Conservation (phyloP, 1,140 invertebrate genomes). For the Orius insidiosus region DNA sequence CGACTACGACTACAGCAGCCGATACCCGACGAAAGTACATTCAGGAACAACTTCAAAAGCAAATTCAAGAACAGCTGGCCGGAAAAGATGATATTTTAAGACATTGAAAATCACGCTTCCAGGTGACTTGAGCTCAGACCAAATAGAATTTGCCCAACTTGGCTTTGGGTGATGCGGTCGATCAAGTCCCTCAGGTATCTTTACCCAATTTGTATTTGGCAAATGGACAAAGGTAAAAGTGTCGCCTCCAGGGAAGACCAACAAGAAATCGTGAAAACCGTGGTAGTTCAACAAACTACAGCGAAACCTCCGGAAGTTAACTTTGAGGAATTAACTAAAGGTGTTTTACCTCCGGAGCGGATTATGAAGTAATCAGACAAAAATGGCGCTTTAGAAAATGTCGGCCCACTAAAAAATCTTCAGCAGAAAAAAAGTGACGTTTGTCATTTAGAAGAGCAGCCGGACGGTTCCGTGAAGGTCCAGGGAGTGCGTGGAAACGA, state of each 20-base stretch:
- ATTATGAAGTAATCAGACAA: conserved; percentile 58
- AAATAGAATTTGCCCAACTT: conserved; percentile 16
- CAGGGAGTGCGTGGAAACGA: conserved; percentile 54
- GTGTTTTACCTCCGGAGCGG: conserved; percentile 50
- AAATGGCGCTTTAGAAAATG: conserved; percentile 51
- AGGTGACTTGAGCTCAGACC: conserved; percentile 12
- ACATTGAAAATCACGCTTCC: conserved; percentile 16
- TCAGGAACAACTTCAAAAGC: conserved; percentile 17
- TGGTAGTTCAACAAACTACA: conserved; percentile 19
- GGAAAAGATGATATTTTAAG: conserved; percentile 16
- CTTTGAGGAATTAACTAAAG: conserved; percentile 58
- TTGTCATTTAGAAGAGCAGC: conserved; percentile 69
- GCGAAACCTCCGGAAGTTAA: conserved; percentile 33
- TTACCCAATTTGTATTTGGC: conserved; percentile 9
- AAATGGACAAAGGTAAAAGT: conserved; percentile 11
- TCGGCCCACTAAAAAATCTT: conserved; percentile 40
- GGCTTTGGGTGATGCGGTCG: conserved; percentile 2
- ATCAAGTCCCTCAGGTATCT: conserved; percentile 4
- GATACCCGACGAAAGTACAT: conserved; percentile 8
- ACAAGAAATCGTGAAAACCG: conserved; percentile 18
- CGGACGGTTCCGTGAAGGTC: conserved; percentile 64
- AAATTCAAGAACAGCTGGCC: conserved; percentile 16
- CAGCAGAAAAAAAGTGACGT: conserved; percentile 65
- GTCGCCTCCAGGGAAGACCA: background rate
- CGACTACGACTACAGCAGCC: conserved; percentile 3